Base-by-base conservation (phyloP, 2,888 invertebrate species). In the Gisinianus flammeolus region DNA sequence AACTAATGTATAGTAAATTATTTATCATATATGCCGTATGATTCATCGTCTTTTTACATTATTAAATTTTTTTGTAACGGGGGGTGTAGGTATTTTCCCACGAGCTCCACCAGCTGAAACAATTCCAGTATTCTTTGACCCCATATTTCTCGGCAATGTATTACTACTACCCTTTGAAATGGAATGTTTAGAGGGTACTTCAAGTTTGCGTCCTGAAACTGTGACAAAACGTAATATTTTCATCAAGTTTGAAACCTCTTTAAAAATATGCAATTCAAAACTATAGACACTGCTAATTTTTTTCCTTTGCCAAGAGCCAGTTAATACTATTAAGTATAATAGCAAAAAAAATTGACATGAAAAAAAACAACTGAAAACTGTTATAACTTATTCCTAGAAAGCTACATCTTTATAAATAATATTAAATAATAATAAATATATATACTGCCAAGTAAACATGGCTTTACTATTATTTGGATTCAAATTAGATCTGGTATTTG, bases 61-160 rank as follows among this genome's bases (percentile, higher is more conserved):
- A 62, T 44, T 64, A 10, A 78, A 44, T 80, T 81, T 83, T 62
- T 82, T 83, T 8, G 82, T 56, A 10, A 80, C 82, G 10, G 82
- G 83, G 56, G 84, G 84, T 58, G 84, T 83, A 16, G 80, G 70
- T 62, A 81, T 77, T 72, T 79, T 81, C 33, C 81, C 83, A 33
- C 80, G 79, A 22, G 35, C 74, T 0, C 31, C 66, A 3, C 52
- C 69, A 16, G 33, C 44, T 12, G 22, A n/a, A 6, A 33, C 64
- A 52, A n/a, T 44, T 12, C 19, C 22, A 26, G 66, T 16, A 66
- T 64, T 66, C 28, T 74, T 87, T 6, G 90, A 90, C 66, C 94
- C 95, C 91, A 95, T 93, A 77, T 93, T 94, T 75, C 95, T 89
- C 0, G 95, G 95, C 81, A 95, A 88, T 2, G 95, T 95, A 88